Conservation (phyloP, 2,797 vertebrate genomes). For the Anisognathus igniventris region DNA sequence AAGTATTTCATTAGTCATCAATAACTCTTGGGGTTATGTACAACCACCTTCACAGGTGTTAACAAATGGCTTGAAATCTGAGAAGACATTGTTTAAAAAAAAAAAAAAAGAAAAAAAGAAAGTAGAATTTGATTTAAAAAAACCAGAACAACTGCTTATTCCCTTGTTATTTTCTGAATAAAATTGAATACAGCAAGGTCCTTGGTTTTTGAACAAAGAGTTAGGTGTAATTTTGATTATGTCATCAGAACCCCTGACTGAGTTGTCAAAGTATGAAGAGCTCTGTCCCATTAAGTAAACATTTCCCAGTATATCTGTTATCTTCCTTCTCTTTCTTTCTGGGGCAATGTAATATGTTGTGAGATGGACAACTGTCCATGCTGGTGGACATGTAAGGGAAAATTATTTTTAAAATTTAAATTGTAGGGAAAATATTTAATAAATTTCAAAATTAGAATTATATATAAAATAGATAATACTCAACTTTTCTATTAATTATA, state of each 20-base stretch:
- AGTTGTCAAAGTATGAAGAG: not conserved
- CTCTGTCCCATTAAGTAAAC: not conserved
- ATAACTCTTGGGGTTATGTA: not conserved
- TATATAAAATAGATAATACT: not conserved
- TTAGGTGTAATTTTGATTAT: not conserved
- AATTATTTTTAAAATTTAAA: not conserved
- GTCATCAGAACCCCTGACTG: not conserved
- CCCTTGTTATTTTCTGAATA: not conserved
- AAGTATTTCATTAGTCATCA: not conserved
- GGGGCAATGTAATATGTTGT: not conserved
- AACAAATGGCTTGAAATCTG: not conserved
- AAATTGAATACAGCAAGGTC: not conserved
- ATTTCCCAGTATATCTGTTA: not conserved
- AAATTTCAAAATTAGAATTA: not conserved
- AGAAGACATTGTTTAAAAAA: not conserved
- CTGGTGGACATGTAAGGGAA: not conserved
- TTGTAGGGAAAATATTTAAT: not conserved
- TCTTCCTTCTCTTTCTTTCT: not conserved
- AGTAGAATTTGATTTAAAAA: not conserved
- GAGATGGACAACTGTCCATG: not conserved
- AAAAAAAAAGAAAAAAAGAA: not conserved
- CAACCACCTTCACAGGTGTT: not conserved
- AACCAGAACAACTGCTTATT: not conserved
- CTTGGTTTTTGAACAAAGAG: not conserved
- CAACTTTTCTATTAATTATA: not conserved